phyloP scores from a whole-genome alignment of 2,797 vertebrate species.

The Sebastes baramenuke region DNA sequence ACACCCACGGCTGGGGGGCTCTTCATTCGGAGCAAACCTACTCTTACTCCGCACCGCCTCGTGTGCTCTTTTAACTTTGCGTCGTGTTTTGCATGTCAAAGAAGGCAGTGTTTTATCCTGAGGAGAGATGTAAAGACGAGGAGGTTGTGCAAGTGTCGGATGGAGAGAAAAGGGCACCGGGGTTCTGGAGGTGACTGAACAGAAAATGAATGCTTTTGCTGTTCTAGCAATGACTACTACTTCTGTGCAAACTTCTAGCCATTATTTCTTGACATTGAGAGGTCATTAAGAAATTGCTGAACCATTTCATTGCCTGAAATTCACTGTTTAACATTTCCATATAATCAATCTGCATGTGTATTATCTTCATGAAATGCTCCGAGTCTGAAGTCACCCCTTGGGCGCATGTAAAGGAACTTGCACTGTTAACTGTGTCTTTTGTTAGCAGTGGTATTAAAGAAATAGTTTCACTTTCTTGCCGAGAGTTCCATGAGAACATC shows the following conservation, averaged over 20 bases:
- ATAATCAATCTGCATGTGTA: background rate
- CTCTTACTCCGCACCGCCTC: background rate
- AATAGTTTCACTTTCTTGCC: background rate
- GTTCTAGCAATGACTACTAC: background rate
- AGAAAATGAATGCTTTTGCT: background rate
- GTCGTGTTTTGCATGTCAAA: slow-evolving; percentile 37
- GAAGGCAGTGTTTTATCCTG: slow-evolving; percentile 29
- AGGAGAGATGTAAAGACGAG: slow-evolving; percentile 21
- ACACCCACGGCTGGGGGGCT: slow-evolving; percentile 28
- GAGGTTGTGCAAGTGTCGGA: background rate
- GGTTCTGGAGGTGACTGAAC: background rate
- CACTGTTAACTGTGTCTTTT: background rate
- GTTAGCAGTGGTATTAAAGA: background rate
- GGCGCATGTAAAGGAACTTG: background rate
- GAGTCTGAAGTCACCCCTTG: background rate
- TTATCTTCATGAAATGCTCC: background rate
- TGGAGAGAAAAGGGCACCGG: background rate
- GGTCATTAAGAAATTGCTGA: background rate
- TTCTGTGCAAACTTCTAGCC: background rate
- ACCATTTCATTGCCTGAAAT: background rate
- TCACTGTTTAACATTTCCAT: background rate
- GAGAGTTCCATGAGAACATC: background rate
- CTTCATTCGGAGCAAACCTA: background rate
- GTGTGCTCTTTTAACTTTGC: slow-evolving; percentile 27
- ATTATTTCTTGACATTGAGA: background rate